Conservation (phyloP, 2,888 invertebrate genomes). For the Acanthosepion lycidas region DNA sequence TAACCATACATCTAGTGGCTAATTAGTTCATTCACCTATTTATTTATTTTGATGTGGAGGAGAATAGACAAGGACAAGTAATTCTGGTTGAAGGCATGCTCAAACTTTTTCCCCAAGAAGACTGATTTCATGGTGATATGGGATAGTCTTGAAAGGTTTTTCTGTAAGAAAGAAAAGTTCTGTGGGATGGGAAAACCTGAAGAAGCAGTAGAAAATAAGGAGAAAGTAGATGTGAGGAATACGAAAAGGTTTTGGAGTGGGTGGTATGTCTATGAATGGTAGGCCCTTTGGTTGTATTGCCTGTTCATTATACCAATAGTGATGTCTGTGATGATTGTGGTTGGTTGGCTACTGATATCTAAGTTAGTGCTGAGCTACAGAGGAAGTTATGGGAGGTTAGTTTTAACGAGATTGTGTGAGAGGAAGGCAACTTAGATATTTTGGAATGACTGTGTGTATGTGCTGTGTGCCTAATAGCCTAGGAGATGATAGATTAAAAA, state of each 20-base stretch:
- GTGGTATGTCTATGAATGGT: not conserved
- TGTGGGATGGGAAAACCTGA: not conserved
- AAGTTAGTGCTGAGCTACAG: not conserved
- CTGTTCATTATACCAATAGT: not conserved
- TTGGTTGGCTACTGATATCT: not conserved
- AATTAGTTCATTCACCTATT: not conserved
- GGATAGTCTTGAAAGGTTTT: not conserved
- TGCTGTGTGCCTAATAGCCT: conserved; percentile 20
- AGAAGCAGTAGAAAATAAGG: not conserved
- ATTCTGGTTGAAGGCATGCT: not conserved
- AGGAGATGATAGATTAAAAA: conserved; percentile 9
- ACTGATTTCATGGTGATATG: not conserved
- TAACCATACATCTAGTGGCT: not conserved
- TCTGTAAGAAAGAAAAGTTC: not conserved
- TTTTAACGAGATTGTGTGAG: not conserved
- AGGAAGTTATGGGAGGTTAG: not conserved
- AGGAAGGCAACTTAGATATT: not conserved
- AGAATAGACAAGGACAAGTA: not conserved
- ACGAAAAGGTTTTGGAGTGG: not conserved
- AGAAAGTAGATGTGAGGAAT: not conserved
- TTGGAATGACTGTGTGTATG: not conserved
- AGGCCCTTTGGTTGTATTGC: not conserved
- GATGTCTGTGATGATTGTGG: not conserved
- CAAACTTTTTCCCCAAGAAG: not conserved
- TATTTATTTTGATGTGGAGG: not conserved